Evolutionary conservation across 2,797 vertebrate species (phyloP).

Genomic region (Telmatherina bonti): DNA sequence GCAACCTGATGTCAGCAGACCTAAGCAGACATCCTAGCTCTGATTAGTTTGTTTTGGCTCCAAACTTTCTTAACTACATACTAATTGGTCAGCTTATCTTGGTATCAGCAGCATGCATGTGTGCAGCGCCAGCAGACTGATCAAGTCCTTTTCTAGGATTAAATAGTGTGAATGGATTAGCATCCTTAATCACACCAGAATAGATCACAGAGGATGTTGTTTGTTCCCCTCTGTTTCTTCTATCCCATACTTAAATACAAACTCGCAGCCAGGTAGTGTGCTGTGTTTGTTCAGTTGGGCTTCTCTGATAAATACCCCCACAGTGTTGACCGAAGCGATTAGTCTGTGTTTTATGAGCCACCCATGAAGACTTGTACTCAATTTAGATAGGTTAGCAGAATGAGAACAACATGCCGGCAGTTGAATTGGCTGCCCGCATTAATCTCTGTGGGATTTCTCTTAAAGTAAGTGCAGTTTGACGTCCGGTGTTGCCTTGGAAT

Average conservation of each 20-base stretch:
- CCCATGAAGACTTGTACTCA: slow-evolving; percentile 66
- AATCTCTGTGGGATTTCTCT: slow-evolving; percentile 58
- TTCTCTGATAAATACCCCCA: slow-evolving; percentile 69
- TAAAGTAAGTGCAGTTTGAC: slow-evolving; percentile 44
- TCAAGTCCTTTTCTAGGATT: slow-evolving; percentile 59
- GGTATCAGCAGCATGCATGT: slow-evolving; percentile 21
- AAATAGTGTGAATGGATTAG: slow-evolving; percentile 70
- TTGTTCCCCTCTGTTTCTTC: slow-evolving; percentile 65
- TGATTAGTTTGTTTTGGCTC: slow-evolving; percentile 33
- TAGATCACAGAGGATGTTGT: slow-evolving; percentile 70
- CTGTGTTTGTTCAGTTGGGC: slow-evolving; percentile 65
- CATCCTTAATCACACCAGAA: slow-evolving; percentile 69
- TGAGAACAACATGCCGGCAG: slow-evolving; percentile 62
- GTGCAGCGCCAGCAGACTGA: slow-evolving; percentile 17
- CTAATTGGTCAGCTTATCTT: slow-evolving; percentile 50
- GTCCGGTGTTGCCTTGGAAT: slow-evolving; percentile 21
- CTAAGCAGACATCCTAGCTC: slow-evolving; percentile 16
- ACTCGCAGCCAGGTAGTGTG: slow-evolving; percentile 60
- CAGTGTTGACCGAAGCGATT: slow-evolving; percentile 76
- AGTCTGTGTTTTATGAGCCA: slow-evolving; percentile 72
- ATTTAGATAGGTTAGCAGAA: slow-evolving; percentile 73
- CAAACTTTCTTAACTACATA: slow-evolving; percentile 11
- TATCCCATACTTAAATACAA: slow-evolving; percentile 60
- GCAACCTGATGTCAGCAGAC: slow-evolving; percentile 11
- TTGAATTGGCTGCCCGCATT: slow-evolving; percentile 40